Base-by-base conservation (phyloP, 2,113 vertebrate genomes). In the Catharus bicknelli region DNA sequence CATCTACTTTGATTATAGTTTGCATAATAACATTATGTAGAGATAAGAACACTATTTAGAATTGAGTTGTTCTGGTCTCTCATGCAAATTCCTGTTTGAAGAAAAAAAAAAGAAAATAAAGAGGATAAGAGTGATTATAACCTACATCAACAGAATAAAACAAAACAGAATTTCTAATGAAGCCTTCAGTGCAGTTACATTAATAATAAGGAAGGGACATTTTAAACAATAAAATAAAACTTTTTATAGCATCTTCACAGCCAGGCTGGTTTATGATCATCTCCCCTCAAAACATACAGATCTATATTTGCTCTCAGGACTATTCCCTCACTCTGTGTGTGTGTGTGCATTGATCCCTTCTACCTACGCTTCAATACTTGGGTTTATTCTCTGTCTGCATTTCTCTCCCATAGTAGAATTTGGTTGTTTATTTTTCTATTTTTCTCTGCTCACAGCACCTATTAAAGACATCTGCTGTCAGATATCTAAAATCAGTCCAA, bases 1-100 rank as follows among this genome's bases (percentile, higher is more conserved):
- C 76, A 80, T 90, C 55, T 59, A 42, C 32, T 70, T 88, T 88
- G 88, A 83, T 83, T 94, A 93, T 63, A 62, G 32, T 80, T 90
- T 93, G 72, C 88, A 90, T 83, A 85, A 93, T 53, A 86, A 57
- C 34, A 61, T 36, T 61, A 19, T 69, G 19, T 10, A 48, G 40
- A 69, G 51, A 95, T 80, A 81, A 94, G 68, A 70, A 81, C 48
- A 32, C 43, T 40, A 30, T 68, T 76, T 88, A 38, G n/a, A 88
- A 69, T 25, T 54, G 50, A 2, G 2, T 74, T 90, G 51, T 51
- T 83, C 51, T 76, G 47, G 42, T 64, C 54, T 77, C 23, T 87
- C 19, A 32, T 61, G 63, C 16, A 66, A 94, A 83, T 13, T 86
- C 13, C 10, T 27, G 10, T 76, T 48, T 50, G 30, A 63, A 40